phyloP scores from a whole-genome alignment of 2,797 vertebrate genomes.

The Halcyon smyrnensis region DNA sequence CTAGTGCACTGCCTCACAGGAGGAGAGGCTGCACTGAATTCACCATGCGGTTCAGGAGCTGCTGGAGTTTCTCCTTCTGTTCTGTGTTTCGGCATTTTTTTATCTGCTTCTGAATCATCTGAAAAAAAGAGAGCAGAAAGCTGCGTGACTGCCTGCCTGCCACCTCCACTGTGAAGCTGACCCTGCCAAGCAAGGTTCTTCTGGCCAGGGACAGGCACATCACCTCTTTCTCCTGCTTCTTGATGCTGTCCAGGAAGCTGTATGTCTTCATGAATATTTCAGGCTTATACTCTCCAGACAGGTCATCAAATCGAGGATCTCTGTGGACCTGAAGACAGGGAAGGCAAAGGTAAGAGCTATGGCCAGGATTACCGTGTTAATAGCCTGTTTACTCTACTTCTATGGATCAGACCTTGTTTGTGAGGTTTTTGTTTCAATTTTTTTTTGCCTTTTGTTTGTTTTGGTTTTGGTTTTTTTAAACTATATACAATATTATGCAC shows the following conservation, averaged over 20 bases:
- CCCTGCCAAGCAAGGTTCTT: neutral
- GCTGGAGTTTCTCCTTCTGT: slow-evolving; percentile 82
- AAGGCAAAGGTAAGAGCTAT: neutral
- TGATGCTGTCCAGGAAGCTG: slow-evolving; percentile 85
- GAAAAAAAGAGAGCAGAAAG: slow-evolving; percentile 9
- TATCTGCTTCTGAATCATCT: slow-evolving; percentile 87
- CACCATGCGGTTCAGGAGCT: slow-evolving; percentile 90
- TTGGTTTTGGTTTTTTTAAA: too few relatives aligned
- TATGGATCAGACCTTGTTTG: neutral
- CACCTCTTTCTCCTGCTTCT: slow-evolving; percentile 86
- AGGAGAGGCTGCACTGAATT: neutral
- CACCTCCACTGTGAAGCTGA: neutral
- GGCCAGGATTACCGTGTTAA: neutral
- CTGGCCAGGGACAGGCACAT: neutral
- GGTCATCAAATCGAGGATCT: slow-evolving; percentile 94
- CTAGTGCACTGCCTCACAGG: neutral
- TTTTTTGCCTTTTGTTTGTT: too few relatives aligned
- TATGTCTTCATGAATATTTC: slow-evolving; percentile 92
- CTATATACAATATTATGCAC: neutral
- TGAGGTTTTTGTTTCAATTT: too few relatives aligned
- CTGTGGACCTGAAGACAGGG: slow-evolving; percentile 79
- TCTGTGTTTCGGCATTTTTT: slow-evolving; percentile 74
- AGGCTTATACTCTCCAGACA: slow-evolving; percentile 92
- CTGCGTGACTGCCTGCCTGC: neutral
- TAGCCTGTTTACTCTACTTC: neutral